phyloP scores from a whole-genome alignment of 1,140 invertebrate species.

The Drosophila lacertosa region DNA sequence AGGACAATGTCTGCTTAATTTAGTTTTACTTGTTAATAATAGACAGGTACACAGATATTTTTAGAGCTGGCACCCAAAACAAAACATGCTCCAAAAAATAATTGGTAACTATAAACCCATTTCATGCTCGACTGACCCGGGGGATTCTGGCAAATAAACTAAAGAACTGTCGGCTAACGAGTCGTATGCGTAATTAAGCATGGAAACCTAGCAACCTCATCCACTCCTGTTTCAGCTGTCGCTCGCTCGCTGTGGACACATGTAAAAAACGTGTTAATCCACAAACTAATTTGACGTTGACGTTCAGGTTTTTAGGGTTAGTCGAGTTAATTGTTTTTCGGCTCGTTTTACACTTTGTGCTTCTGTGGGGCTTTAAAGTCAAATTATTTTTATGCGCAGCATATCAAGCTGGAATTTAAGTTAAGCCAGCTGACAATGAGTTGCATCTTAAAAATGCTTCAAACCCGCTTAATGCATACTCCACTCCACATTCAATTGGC shows the following conservation, averaged over 20 bases:
- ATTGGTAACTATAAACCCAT: slow-evolving; percentile 66
- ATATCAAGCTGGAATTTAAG: slow-evolving; percentile 6
- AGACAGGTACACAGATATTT: slow-evolving; percentile 37
- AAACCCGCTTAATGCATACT: slow-evolving; percentile 20
- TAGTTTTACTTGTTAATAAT: slow-evolving; percentile 53
- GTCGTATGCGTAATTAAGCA: slow-evolving; percentile 69
- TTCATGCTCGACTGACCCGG: slow-evolving; percentile 50
- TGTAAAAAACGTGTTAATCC: slow-evolving; percentile 73
- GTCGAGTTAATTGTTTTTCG: slow-evolving; percentile 69
- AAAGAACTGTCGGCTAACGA: slow-evolving; percentile 28
- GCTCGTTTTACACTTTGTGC: slow-evolving; percentile 55
- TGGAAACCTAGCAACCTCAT: background rate
- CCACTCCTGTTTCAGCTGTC: too few species aligned
- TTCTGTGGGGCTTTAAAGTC: slow-evolving; percentile 65
- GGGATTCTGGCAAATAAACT: slow-evolving; percentile 15
- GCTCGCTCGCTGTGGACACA: slow-evolving; percentile 18
- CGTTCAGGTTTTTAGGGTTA: slow-evolving; percentile 46
- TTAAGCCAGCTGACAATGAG: slow-evolving; percentile 60
- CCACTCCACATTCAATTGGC: slow-evolving; percentile 28
- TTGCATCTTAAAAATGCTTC: slow-evolving; percentile 45
- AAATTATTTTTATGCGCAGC: slow-evolving; percentile 50
- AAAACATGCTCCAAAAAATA: slow-evolving; percentile 41
- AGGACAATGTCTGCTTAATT: slow-evolving; percentile 20
- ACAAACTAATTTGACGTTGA: slow-evolving; percentile 72
- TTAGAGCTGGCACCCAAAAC: slow-evolving; percentile 46